Percentiles rank a stretch among this genome's conserved stretches.
Conservation (phyloP, 2,113 vertebrate genomes). For the Pristiophorus japonicus region DNA sequence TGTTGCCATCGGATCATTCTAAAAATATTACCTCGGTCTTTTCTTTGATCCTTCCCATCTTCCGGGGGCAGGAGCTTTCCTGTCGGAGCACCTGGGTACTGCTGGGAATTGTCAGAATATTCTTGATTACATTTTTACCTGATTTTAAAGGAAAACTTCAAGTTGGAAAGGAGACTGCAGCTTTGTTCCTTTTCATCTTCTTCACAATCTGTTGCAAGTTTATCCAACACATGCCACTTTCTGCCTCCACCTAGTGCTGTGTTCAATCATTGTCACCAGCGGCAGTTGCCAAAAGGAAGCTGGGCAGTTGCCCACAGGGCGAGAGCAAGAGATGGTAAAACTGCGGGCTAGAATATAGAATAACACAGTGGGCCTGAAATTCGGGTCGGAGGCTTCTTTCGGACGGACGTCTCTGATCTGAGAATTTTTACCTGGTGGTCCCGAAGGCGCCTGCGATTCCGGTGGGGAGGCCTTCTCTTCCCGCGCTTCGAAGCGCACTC, state of each 20-base stretch:
- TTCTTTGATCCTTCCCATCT: not conserved
- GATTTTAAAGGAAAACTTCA: not conserved
- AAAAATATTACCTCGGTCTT: not conserved
- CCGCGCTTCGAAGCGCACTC: no score
- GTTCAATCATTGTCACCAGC: not conserved
- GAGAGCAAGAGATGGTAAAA: not conserved
- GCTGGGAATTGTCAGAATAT: not conserved
- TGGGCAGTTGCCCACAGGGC: not conserved
- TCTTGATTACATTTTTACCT: not conserved
- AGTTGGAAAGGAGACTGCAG: not conserved
- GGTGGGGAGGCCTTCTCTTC: no score
- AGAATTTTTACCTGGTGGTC: no score
- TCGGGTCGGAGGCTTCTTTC: no score
- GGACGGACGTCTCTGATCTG: no score
- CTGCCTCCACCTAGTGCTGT: not conserved
- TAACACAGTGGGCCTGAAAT: no score
- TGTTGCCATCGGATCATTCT: not conserved
- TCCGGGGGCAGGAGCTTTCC: not conserved
- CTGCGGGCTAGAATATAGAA: not conserved
- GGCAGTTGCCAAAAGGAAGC: no score
- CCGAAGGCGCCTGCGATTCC: no score
- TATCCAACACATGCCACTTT: not conserved
- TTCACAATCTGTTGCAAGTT: not conserved
- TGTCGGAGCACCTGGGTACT: not conserved
- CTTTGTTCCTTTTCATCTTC: not conserved